These are phyloP conservation scores for Acronicta aceris DNA, from an alignment of 2,888 invertebrate species.

Conservation along the genomic window DNA sequence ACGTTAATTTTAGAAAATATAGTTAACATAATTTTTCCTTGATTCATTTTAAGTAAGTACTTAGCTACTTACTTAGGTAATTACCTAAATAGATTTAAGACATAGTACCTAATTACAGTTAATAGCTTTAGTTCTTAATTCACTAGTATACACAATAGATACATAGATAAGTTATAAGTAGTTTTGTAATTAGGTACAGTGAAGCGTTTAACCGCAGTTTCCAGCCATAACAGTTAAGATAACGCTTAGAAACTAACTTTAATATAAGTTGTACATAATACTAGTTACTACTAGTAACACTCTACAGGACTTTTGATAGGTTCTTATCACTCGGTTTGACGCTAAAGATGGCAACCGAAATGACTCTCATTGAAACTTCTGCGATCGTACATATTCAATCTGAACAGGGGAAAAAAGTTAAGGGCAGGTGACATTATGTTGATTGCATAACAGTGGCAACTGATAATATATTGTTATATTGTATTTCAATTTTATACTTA, in stretches of 20 bases:
- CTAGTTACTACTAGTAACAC: constrained; percentile 29
- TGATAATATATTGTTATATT: constrained; percentile 40
- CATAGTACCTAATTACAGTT: constrained; percentile 41
- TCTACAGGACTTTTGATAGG: constrained; percentile 28
- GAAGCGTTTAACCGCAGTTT: constrained; percentile 43
- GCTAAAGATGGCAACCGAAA: constrained; percentile 34
- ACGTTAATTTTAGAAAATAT: constrained; percentile 44
- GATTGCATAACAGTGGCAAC: constrained; percentile 68
- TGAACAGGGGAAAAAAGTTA: constrained; percentile 52
- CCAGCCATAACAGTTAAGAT: constrained; percentile 42
- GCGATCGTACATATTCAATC: constrained; percentile 1
- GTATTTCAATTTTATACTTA: constrained; percentile 46
- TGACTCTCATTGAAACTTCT: constrained; percentile 7
- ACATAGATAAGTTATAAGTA: constrained; percentile 36
- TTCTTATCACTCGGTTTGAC: constrained; percentile 24
- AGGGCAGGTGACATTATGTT: constrained; percentile 75
- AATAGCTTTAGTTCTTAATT: constrained; percentile 51
- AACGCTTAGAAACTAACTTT: constrained; percentile 51
- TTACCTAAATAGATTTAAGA: constrained; percentile 54
- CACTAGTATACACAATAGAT: constrained; percentile 41
- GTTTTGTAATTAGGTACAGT: constrained; percentile 23
- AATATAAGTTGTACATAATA: constrained; percentile 43
- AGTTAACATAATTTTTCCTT: constrained; percentile 24
- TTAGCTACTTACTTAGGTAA: constrained; percentile 19
- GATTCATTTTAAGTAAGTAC: constrained; percentile 36